phyloP scores from a whole-genome alignment of 2,113 vertebrate genomes.

The Apistogramma diplotaenia region DNA sequence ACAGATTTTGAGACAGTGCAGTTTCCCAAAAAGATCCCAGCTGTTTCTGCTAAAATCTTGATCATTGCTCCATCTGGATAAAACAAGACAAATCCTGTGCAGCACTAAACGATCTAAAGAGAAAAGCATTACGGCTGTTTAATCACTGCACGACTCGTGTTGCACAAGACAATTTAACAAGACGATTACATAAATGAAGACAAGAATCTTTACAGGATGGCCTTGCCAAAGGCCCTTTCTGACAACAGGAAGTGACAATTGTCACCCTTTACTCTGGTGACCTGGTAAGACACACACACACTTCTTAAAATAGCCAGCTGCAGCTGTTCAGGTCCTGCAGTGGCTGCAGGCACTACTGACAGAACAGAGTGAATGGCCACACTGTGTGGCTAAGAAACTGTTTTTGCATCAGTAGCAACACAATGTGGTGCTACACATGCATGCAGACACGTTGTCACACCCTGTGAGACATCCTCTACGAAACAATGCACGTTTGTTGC shows the following conservation, averaged over 20 bases:
- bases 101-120: not conserved
- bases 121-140: not conserved
- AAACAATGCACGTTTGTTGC: not conserved
- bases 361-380: conserved; percentile 35
- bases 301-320: conserved; percentile 73
- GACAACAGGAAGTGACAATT: conserved; percentile 45
- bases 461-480: not conserved
- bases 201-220: not conserved
- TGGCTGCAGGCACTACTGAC: conserved; percentile 39
- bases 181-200: not conserved
- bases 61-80: conserved; percentile 33
- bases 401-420: not conserved
- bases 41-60: conserved; percentile 4
- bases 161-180: not conserved
- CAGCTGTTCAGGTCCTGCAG: conserved; percentile 73
- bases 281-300: conserved; percentile 50
- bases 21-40: conserved; percentile 29
- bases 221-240: not conserved
- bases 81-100: not conserved
- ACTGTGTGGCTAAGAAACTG: not conserved
- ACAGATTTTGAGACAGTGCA: conserved; percentile 40
- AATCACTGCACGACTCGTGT: not conserved
- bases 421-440: conserved; percentile 27
- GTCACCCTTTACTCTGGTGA: conserved; percentile 54
- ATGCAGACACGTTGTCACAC: not conserved